phyloP scores from a whole-genome alignment of 2,888 invertebrate species.

The Campopleginae sp. region DNA sequence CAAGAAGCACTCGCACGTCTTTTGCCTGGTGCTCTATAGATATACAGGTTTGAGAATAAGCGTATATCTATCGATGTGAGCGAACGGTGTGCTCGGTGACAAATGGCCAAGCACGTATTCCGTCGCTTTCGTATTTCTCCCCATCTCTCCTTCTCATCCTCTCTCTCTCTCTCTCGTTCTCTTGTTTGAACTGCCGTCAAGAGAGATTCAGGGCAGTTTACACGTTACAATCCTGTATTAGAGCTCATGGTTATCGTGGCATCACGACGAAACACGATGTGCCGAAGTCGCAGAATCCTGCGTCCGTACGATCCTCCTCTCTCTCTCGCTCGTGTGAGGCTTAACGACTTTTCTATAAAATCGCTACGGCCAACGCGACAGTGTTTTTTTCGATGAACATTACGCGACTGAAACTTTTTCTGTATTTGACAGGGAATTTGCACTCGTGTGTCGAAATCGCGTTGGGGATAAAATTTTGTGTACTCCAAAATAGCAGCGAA shows the following conservation, averaged over 20 bases:
- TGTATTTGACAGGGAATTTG: conserved; percentile 68
- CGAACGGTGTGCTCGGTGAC: conserved; percentile 66
- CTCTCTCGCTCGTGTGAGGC: conserved; percentile 23
- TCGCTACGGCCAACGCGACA: conserved; percentile 17
- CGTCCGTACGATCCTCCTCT: conserved; percentile 32
- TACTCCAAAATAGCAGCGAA: conserved; percentile 17
- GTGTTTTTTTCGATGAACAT: too few species aligned
- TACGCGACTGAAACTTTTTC: too few species aligned
- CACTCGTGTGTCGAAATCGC: conserved; percentile 68
- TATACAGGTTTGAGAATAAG: conserved; percentile 9
- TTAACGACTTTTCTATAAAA: conserved; percentile 37
- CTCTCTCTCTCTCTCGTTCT: conserved; percentile 18
- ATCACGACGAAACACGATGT: conserved; percentile 65
- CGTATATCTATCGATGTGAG: conserved; percentile 34
- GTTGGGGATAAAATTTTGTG: conserved; percentile 43
- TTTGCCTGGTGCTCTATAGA: conserved; percentile 49
- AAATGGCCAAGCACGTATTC: conserved; percentile 71
- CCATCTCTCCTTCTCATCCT: conserved; percentile 19
- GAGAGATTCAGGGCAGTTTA: conserved; percentile 58
- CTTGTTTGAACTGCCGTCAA: conserved; percentile 29
- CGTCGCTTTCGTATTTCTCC: conserved; percentile 47
- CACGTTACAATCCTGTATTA: conserved; percentile 65
- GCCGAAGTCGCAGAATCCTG: conserved; percentile 66
- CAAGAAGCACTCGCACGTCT: conserved; percentile 52
- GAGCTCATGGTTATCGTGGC: conserved; percentile 66